Evolutionary conservation across 2,888 invertebrate genomes (phyloP).

Genomic region (Eumacrocentrus americanus): DNA sequence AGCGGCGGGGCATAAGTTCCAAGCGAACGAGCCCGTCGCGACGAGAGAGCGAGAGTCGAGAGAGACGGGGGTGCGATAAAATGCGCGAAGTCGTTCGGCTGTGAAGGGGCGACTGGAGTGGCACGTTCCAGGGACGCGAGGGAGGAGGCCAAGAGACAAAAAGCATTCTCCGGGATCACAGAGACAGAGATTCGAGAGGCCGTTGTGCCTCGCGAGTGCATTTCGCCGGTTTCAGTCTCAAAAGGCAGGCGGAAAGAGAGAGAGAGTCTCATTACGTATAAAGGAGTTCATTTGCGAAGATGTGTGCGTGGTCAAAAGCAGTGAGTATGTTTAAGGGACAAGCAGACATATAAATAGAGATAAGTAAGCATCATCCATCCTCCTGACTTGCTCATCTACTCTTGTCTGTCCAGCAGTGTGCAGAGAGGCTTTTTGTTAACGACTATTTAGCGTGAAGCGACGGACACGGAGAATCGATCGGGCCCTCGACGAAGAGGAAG

Average conservation of each 20-base stretch:
- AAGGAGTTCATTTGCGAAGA: neutral
- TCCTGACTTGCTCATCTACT: no score
- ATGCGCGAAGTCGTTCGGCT: slow-evolving; percentile 34
- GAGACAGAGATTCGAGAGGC: slow-evolving; percentile 16
- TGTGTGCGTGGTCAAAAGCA: neutral
- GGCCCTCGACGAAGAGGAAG: neutral
- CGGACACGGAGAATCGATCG: neutral
- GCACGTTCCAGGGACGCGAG: neutral
- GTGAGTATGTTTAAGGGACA: no score
- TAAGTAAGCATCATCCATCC: no score
- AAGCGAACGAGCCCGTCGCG: slow-evolving; percentile 14
- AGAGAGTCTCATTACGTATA: slow-evolving; percentile 13
- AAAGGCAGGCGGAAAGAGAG: neutral
- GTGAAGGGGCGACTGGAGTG: slow-evolving; percentile 12
- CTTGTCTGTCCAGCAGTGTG: no score
- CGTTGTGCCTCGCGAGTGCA: slow-evolving; percentile 23
- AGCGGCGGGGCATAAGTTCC: slow-evolving; percentile 17
- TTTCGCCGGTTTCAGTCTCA: neutral
- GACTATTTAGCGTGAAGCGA: neutral
- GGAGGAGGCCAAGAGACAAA: slow-evolving; percentile 3
- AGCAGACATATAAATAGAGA: no score
- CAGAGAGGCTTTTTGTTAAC: neutral
- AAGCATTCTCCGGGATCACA: neutral
- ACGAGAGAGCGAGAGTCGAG: neutral
- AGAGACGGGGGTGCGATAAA: slow-evolving; percentile 27